Percentiles rank a stretch among this genome's conserved stretches.
Conservation (phyloP, 2,888 invertebrate genomes). For the Protonemura montana region DNA sequence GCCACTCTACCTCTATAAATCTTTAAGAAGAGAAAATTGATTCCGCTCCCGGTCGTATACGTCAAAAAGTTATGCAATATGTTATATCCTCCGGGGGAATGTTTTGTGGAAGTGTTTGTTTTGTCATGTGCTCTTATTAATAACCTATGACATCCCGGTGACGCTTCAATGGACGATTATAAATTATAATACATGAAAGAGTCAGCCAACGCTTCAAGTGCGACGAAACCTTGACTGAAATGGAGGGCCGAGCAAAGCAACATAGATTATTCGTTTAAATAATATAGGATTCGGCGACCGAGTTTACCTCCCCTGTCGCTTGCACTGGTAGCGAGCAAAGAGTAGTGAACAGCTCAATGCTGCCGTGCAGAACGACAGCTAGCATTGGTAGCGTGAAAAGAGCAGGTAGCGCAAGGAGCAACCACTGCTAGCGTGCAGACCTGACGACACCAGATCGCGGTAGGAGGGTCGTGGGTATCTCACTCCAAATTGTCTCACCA, state of each 20-base stretch:
- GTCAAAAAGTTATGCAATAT: not conserved
- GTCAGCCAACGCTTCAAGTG: not conserved
- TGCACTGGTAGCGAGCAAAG: too few species aligned
- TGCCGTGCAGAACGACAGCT: too few species aligned
- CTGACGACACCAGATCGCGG: not conserved
- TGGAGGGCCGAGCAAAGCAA: not conserved
- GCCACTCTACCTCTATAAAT: not conserved
- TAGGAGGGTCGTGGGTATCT: too few species aligned
- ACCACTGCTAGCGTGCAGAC: not conserved
- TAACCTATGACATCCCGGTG: not conserved
- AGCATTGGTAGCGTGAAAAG: not conserved
- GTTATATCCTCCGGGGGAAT: not conserved
- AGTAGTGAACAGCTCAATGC: too few species aligned
- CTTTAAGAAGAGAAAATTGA: constrained; percentile 3
- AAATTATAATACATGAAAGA: constrained; percentile 7
- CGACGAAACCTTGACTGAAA: constrained; percentile 12
- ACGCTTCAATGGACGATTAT: not conserved
- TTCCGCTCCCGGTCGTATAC: not conserved
- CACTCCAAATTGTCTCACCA: too few species aligned
- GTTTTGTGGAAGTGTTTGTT: not conserved
- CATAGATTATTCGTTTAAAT: constrained; percentile 12
- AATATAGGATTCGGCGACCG: not conserved
- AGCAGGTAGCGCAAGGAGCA: not conserved
- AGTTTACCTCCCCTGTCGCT: not conserved
- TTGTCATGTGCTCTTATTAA: not conserved